Evolutionary conservation across 2,888 invertebrate species (phyloP), one percentile per base, ranked within the genome.

Genomic region (Mesoligia furuncula): DNA sequence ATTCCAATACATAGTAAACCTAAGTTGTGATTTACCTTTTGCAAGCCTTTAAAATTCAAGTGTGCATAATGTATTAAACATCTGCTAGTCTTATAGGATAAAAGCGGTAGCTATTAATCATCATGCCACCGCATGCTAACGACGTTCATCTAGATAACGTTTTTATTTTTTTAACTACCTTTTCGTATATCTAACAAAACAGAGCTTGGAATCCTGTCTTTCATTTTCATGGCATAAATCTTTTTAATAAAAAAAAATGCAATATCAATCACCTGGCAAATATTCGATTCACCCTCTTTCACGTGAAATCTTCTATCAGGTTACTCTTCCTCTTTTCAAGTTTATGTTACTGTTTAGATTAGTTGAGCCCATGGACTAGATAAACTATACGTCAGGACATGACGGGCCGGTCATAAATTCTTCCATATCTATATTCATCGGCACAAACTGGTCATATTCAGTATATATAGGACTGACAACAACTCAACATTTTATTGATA

Each of bases 31-130:
- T 36, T 31, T 5, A 39, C 4, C 6, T 68, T 48, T 9, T 20
- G 11, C 61, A 61, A 61, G n/a, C 20, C 62, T 51, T 36, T 15
- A 0, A 62, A 57, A 57, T 54, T 67, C 13, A 31, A 15, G 17
- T 45, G 39, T 65, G 57, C 36, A 67, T 45, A 24, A 68, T 70
- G 13, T 71, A 70, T 42, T 73, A 31, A 66, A 68, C 51, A 67
- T 51, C 73, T 48, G 69, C 15, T 75, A 54, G 71, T 68, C 59
- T 62, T 69, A 54, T 48, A 57, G 61, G 39, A 66, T 66, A 57
- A 75, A 75, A 69, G 51, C 45, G 64, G 13, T 45, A 65, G 85
- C 84, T 75, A 91, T 91, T 88, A 88, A 91, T 91, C 90, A 85
- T 81, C 89, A 81, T 78, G 80, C 45, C 73, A 80, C 83, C 90